phyloP scores from a whole-genome alignment of 2,113 vertebrate species.

The Emydura subglobosa region DNA sequence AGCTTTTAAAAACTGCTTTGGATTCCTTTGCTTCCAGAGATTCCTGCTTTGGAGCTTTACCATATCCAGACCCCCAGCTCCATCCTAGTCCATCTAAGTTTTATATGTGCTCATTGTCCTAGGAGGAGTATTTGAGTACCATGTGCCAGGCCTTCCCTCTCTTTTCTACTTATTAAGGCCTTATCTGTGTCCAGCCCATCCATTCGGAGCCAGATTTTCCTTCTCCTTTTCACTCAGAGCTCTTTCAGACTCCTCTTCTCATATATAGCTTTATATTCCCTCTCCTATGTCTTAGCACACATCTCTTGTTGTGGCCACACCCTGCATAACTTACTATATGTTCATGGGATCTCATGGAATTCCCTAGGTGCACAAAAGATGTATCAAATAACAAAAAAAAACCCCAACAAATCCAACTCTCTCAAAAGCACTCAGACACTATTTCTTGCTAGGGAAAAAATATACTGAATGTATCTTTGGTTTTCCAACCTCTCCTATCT shows the following conservation, averaged over 20 bases:
- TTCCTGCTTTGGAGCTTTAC: background rate
- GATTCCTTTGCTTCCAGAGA: background rate
- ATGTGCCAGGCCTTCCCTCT: background rate
- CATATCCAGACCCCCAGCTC: background rate
- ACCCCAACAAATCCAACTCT: background rate
- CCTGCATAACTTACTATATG: background rate
- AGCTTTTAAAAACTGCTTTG: background rate
- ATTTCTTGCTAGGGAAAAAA: background rate
- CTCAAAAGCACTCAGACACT: background rate
- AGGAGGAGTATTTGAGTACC: background rate
- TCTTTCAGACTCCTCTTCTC: slow-evolving; percentile 15
- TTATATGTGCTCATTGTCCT: background rate
- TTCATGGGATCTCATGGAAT: background rate
- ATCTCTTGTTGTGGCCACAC: background rate
- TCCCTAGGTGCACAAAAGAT: background rate
- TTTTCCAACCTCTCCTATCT: background rate
- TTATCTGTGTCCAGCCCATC: background rate
- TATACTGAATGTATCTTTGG: background rate
- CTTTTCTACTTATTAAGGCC: background rate
- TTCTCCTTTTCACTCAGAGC: background rate
- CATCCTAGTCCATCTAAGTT: background rate
- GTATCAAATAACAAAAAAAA: background rate
- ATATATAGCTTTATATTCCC: background rate
- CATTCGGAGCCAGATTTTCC: background rate
- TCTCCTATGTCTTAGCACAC: slow-evolving; percentile 28